phyloP scores from a whole-genome alignment of 2,888 invertebrate genomes.

The Lithophane leautieri region DNA sequence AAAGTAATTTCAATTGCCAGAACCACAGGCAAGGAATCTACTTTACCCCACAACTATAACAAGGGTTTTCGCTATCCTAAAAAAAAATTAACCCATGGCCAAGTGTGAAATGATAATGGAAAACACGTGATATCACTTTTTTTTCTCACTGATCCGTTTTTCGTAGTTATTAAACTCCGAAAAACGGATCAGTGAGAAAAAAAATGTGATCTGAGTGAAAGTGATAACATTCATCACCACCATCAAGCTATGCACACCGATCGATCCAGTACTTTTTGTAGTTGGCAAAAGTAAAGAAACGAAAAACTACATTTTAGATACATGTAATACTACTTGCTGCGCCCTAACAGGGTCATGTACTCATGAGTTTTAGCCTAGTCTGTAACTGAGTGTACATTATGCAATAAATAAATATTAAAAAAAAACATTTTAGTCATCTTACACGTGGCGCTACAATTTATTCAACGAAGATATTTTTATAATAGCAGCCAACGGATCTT shows the following conservation, averaged over 20 bases:
- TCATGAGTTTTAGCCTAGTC: no score
- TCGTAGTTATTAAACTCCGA: not conserved
- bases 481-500: not conserved
- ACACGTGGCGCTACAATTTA: not conserved
- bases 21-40: not conserved
- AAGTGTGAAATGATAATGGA: not conserved
- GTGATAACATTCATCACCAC: no score
- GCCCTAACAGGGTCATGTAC: no score
- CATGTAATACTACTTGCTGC: no score
- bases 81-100: not conserved
- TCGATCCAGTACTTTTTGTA: not conserved
- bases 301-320: no score
- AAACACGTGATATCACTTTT: not conserved
- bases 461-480: slow-evolving; percentile 2
- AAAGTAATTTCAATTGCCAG: not conserved
- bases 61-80: no score
- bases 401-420: no score
- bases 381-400: no score
- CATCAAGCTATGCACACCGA: not conserved
- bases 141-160: no score
- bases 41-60: no score
- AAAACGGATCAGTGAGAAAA: no score
- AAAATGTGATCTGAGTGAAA: no score
- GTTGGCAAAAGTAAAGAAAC: not conserved
- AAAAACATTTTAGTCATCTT: not conserved